Evolutionary conservation across 2,113 vertebrate genomes (phyloP).

Genomic region (Brachyistius frenatus): DNA sequence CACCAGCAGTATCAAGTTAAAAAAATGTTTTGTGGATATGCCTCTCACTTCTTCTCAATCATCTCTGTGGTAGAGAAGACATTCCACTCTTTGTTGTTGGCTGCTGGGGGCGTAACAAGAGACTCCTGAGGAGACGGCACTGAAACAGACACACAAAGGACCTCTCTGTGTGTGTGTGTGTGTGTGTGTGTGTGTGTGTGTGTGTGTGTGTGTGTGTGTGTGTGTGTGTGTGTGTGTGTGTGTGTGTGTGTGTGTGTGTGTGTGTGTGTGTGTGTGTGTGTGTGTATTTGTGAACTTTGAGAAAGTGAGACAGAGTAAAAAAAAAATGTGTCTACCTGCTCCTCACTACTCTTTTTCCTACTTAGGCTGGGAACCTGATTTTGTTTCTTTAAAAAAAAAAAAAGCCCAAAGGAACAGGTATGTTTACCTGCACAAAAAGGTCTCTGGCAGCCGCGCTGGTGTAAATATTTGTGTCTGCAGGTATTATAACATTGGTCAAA

Average conservation of each 20-base stretch:
- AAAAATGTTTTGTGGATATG: slow-evolving; percentile 32
- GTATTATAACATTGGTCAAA: slow-evolving; percentile 10
- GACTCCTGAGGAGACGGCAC: slow-evolving; percentile 64
- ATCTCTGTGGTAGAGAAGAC: slow-evolving; percentile 62
- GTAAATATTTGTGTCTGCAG: neutral
- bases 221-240: neutral
- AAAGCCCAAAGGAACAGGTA: neutral
- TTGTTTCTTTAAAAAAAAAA: neutral
- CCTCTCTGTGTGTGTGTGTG: slow-evolving; percentile 52
- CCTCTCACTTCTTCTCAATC: slow-evolving; percentile 45
- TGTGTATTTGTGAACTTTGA: slow-evolving; percentile 40
- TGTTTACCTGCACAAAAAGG: slow-evolving; percentile 6
- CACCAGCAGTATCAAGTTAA: neutral
- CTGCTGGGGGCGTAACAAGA: slow-evolving; percentile 71
- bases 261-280: too few species aligned
- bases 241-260: too few species aligned
- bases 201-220: too few species aligned
- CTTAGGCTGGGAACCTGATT: slow-evolving; percentile 29
- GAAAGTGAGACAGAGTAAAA: slow-evolving; percentile 33
- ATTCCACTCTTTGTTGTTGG: slow-evolving; percentile 74
- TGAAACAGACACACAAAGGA: slow-evolving; percentile 71
- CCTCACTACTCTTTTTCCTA: slow-evolving; percentile 34
- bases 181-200: too few species aligned
- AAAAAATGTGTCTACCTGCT: slow-evolving; percentile 25
- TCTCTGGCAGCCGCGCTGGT: neutral